Conservation (phyloP, 1,140 invertebrate species). For the Orchestia grillus region DNA sequence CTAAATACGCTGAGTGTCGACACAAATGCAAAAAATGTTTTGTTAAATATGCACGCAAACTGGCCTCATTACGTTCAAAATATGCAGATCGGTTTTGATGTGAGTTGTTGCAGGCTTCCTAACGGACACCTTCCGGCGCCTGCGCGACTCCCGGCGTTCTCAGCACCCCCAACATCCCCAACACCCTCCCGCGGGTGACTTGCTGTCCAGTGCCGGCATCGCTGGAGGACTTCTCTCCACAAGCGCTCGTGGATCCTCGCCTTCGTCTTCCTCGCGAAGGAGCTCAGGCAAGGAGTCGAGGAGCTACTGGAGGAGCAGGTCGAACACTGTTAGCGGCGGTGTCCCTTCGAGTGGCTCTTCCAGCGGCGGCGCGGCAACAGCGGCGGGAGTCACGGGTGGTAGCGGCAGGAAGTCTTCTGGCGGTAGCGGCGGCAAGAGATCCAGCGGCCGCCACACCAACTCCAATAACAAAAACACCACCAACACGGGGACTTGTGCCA, state of each 20-base stretch:
- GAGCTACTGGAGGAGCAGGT: conserved; percentile 41
- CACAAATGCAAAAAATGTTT: neutral
- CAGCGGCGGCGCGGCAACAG: neutral
- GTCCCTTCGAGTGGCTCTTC: conserved; percentile 9
- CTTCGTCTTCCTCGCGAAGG: conserved; percentile 18
- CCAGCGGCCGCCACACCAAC: conserved; percentile 49
- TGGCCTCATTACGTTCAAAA: too few species aligned
- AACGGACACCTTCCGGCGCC: conserved; percentile 4
- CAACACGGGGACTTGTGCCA: conserved; percentile 53
- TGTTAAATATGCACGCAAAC: too few species aligned
- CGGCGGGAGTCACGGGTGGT: neutral
- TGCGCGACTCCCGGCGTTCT: conserved; percentile 28
- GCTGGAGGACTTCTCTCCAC: neutral
- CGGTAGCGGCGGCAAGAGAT: conserved; percentile 46
- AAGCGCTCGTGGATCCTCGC: neutral
- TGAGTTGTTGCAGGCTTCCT: conserved; percentile 1
- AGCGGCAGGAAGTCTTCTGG: conserved; percentile 41
- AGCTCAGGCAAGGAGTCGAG: conserved; percentile 32
- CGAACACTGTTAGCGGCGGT: conserved; percentile 32
- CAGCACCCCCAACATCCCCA: conserved; percentile 16
- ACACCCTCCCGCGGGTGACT: neutral
- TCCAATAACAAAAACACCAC: conserved; percentile 55
- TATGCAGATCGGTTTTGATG: neutral
- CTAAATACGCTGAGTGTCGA: neutral
- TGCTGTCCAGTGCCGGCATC: neutral